phyloP scores from a whole-genome alignment of 2,113 vertebrate genomes.

The mouse (Mus musculus) region GRCm39 chr8:88318001-88318500 shows the following conservation, averaged over 20 bases:
- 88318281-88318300: background rate
- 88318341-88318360: background rate
- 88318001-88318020: background rate
- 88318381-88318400: background rate
- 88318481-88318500: background rate
- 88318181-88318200: background rate
- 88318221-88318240: background rate
- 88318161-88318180: too few relatives aligned
- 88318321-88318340: too few relatives aligned
- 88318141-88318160: background rate
- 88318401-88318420: background rate
- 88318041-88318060: background rate
- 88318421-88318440: background rate
- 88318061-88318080: background rate
- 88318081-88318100: rapidly evolving
- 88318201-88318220: background rate
- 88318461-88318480: background rate
- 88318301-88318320: background rate
- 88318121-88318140: too few relatives aligned
- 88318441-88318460: background rate
- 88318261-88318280: background rate
- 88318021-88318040: too few relatives aligned
- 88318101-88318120: background rate
- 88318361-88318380: background rate
- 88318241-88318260: background rate